Percentiles rank a stretch among this genome's conserved stretches.
These are phyloP conservation scores for Acomys russatus DNA, from an alignment of 2,797 vertebrate genomes.

Conservation along the genomic window DNA sequence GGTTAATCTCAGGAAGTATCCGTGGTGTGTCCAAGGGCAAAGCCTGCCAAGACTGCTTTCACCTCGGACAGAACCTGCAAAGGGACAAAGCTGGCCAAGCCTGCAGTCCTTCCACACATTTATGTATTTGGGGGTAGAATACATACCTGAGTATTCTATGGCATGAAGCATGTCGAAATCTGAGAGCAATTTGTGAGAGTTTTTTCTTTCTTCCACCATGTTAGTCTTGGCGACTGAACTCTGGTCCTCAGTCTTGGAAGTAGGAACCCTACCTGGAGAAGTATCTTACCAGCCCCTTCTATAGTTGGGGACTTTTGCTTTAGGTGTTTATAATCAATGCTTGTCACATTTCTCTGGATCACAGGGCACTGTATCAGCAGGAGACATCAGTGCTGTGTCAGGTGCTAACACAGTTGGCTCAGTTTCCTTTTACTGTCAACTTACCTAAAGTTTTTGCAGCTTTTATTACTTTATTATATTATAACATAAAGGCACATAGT, in stretches of 20 bases:
- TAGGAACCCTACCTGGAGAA: background rate
- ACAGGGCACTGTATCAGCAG: background rate
- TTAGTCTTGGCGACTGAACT: background rate
- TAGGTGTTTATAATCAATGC: background rate
- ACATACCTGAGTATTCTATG: no score
- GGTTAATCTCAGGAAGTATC: no score
- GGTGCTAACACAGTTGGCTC: background rate
- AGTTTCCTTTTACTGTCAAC: background rate
- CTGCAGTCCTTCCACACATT: no score
- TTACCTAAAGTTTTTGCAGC: background rate
- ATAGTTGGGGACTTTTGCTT: background rate
- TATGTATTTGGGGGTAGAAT: background rate
- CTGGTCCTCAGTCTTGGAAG: background rate
- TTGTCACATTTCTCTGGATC: background rate
- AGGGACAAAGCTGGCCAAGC: no score
- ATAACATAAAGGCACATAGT: background rate
- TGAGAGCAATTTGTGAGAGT: background rate
- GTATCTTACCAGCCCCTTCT: background rate
- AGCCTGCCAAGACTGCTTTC: no score
- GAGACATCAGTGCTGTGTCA: background rate
- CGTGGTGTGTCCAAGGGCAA: no score
- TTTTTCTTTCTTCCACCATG: no score
- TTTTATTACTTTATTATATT: background rate
- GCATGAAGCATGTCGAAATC: background rate
- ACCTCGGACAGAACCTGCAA: no score